A percentile compares a stretch with the other conserved stretches of the same genome.
Evolutionary conservation across 2,888 invertebrate species (phyloP).

Genomic region (Anaspis maculata): DNA sequence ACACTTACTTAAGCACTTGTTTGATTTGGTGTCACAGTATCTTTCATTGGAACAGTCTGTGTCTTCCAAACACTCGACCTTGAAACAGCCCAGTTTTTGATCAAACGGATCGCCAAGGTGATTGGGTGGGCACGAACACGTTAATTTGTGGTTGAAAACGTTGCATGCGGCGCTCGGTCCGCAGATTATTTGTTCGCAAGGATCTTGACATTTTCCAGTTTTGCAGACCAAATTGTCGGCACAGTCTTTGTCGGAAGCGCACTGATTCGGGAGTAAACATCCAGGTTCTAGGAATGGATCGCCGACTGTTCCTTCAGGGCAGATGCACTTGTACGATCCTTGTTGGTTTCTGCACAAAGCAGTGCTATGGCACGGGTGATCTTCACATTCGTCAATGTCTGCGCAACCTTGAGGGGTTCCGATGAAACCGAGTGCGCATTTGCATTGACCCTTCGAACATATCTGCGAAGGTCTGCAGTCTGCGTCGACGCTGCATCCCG

Average conservation of each 20-base stretch:
- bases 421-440: constrained; percentile 69
- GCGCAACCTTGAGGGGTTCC: constrained; percentile 65
- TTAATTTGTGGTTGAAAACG: constrained; percentile 60
- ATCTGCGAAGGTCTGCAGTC: constrained; percentile 74
- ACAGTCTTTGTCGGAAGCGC: constrained; percentile 66
- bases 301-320: constrained; percentile 72
- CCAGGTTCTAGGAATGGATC: constrained; percentile 64
- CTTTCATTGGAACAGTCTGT: constrained; percentile 68
- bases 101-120: constrained; percentile 76
- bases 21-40: constrained; percentile 64
- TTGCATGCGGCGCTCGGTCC: constrained; percentile 71
- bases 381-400: constrained; percentile 77
- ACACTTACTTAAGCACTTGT: constrained; percentile 68
- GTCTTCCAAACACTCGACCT: constrained; percentile 76
- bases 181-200: constrained; percentile 64
- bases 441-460: constrained; percentile 67
- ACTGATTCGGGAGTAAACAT: constrained; percentile 69
- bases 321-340: constrained; percentile 74
- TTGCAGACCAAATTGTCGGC: constrained; percentile 66
- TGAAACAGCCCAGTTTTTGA: constrained; percentile 71
- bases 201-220: constrained; percentile 70
- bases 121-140: constrained; percentile 72
- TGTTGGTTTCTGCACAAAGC: constrained; percentile 72
- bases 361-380: constrained; percentile 68
- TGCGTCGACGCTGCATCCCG: constrained; percentile 72